phyloP scores from a whole-genome alignment of 2,888 invertebrate genomes.

The Ectobius pallidus region DNA sequence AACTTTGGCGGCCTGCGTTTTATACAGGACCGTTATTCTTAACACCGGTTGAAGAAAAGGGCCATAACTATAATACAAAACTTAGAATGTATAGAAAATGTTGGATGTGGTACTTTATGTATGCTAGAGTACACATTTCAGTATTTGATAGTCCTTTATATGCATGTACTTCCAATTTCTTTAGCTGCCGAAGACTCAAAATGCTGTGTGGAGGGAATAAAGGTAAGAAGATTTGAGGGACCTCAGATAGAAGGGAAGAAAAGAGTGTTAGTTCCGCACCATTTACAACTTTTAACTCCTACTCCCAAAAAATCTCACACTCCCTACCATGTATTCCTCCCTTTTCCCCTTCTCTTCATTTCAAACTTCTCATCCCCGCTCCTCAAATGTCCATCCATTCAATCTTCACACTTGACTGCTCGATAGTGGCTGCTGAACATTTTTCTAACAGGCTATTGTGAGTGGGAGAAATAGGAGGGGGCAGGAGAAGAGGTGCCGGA shows the following conservation, averaged over 20 bases:
- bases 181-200: neutral
- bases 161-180: neutral
- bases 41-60: too few relatives aligned
- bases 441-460: conserved; percentile 10
- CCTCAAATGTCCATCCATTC: conserved; percentile 38
- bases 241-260: conserved; percentile 5
- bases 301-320: conserved; percentile 6
- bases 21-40: too few relatives aligned
- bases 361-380: neutral
- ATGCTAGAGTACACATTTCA: too few relatives aligned
- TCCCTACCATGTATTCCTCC: neutral
- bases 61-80: too few relatives aligned
- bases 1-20: too few relatives aligned
- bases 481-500: neutral
- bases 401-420: conserved; percentile 27
- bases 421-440: conserved; percentile 4
- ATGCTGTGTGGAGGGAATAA: neutral
- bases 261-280: conserved; percentile 37
- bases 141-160: neutral
- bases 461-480: neutral
- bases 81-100: too few relatives aligned
- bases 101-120: too few relatives aligned
- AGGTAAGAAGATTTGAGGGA: neutral
- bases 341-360: conserved; percentile 8
- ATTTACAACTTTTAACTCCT: conserved; percentile 40